A percentile compares a stretch with the other conserved stretches of the same genome.
Evolutionary conservation across 1,140 invertebrate genomes (phyloP).

Genomic region (Melipona quadrifasciata): DNA sequence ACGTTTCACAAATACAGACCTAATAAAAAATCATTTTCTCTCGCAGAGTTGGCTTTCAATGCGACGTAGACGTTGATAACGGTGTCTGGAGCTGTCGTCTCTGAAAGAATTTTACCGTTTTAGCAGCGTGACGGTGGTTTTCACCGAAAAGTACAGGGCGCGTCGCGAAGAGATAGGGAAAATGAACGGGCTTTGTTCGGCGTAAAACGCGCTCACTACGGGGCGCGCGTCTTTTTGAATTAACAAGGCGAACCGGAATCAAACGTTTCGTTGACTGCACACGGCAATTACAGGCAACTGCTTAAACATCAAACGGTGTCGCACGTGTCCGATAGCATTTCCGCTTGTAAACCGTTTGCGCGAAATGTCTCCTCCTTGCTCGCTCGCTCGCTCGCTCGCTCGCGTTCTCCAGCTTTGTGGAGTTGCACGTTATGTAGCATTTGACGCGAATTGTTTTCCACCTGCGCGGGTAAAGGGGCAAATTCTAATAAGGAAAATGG

Average conservation of each 20-base stretch:
- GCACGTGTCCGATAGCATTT: conserved; percentile 31
- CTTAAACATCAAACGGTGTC: conserved; percentile 40
- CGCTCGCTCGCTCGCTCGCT: too few relatives aligned
- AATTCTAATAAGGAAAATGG: neutral
- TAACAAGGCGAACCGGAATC: conserved; percentile 11
- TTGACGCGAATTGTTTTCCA: conserved; percentile 12
- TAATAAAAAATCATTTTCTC: neutral
- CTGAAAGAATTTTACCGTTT: neutral
- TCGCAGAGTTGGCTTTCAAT: too few relatives aligned
- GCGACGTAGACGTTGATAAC: neutral
- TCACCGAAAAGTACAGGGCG: too few relatives aligned
- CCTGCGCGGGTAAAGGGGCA: neutral
- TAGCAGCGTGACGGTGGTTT: neutral
- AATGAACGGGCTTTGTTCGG: neutral
- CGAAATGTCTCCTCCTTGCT: neutral
- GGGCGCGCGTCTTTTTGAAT: conserved; percentile 13
- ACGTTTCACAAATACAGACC: neutral
- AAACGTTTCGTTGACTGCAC: conserved; percentile 36
- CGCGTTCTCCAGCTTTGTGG: neutral
- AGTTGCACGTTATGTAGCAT: neutral
- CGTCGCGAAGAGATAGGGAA: neutral
- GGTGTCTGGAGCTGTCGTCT: neutral
- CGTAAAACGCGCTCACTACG: conserved; percentile 5
- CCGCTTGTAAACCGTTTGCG: conserved; percentile 29
- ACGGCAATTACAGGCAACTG: conserved; percentile 33